Evolutionary conservation across 2,888 invertebrate genomes (phyloP).

Genomic region (Galerucella nymphaeae): DNA sequence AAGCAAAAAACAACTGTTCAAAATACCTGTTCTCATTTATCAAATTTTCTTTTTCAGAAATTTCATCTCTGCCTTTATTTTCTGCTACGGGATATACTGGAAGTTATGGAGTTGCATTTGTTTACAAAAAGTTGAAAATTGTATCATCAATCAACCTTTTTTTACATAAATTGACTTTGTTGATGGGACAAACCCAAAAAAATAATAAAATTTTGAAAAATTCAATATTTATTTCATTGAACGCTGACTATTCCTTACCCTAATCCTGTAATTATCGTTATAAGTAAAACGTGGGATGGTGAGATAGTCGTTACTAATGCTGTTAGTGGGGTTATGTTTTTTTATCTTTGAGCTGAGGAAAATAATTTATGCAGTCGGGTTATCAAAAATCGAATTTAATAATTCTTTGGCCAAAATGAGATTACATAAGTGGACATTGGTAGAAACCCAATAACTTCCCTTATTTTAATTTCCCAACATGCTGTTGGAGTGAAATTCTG

Average conservation of each 20-base stretch:
- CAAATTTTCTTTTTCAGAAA: constrained; percentile 46
- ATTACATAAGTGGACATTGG: too few relatives aligned
- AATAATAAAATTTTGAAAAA: constrained; percentile 37
- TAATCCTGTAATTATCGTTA: too few relatives aligned
- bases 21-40: not conserved
- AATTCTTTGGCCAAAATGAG: too few relatives aligned
- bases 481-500: not conserved
- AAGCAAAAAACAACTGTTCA: not conserved
- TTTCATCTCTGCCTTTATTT: constrained; percentile 43
- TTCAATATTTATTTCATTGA: not conserved
- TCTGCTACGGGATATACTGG: constrained; percentile 36
- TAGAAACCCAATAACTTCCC: too few relatives aligned
- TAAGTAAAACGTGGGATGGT: not conserved
- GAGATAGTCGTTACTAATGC: too few relatives aligned
- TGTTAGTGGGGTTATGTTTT: too few relatives aligned
- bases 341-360: too few relatives aligned
- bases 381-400: too few relatives aligned
- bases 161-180: constrained; percentile 40
- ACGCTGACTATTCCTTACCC: too few relatives aligned
- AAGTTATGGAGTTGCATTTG: constrained; percentile 45
- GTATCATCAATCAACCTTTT: constrained; percentile 39
- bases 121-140: constrained; percentile 45
- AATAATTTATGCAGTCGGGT: too few relatives aligned
- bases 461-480: not conserved
- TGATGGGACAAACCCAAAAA: constrained; percentile 39